A percentile compares a stretch with the other conserved stretches of the same genome.
Conservation (phyloP, 1,140 invertebrate genomes). For the Augochlora pura region DNA sequence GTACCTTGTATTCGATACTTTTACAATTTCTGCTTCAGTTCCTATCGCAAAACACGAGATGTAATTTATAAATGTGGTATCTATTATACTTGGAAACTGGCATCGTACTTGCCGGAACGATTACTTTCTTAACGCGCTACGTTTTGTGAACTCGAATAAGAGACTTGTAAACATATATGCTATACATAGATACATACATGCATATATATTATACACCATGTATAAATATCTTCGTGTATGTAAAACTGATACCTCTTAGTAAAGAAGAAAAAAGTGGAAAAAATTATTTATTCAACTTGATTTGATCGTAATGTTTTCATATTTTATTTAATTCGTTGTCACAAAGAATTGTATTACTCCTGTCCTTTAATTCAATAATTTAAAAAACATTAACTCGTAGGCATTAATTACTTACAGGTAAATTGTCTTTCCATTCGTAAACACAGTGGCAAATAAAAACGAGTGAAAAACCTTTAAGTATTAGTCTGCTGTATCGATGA, state of each 20-base stretch:
- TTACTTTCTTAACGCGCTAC: conserved; percentile 51
- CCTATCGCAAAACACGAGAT: conserved; percentile 48
- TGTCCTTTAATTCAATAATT: background rate
- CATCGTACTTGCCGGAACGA: conserved; percentile 47
- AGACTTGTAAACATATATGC: conserved; percentile 26
- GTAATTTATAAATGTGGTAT: conserved; percentile 64
- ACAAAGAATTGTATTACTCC: too few relatives aligned
- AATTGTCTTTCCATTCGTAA: conserved; percentile 22
- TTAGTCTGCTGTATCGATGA: conserved; percentile 15
- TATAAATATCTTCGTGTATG: conserved; percentile 65
- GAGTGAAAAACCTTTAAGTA: conserved; percentile 25
- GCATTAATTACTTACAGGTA: conserved; percentile 45
- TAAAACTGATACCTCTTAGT: conserved; percentile 59
- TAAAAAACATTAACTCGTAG: conserved; percentile 41
- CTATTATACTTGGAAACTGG: conserved; percentile 63
- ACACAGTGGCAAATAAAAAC: conserved; percentile 13
- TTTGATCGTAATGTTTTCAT: too few relatives aligned
- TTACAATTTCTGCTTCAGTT: conserved; percentile 61
- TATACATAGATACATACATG: conserved; percentile 49
- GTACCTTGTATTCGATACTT: conserved; percentile 56
- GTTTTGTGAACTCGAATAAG: conserved; percentile 49
- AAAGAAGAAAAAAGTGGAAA: conserved; percentile 8
- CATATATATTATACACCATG: conserved; percentile 54
- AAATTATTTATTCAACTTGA: background rate
- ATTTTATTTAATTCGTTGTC: too few relatives aligned